phyloP scores from a whole-genome alignment of 2,888 invertebrate genomes.

The Schizaphis graminum region DNA sequence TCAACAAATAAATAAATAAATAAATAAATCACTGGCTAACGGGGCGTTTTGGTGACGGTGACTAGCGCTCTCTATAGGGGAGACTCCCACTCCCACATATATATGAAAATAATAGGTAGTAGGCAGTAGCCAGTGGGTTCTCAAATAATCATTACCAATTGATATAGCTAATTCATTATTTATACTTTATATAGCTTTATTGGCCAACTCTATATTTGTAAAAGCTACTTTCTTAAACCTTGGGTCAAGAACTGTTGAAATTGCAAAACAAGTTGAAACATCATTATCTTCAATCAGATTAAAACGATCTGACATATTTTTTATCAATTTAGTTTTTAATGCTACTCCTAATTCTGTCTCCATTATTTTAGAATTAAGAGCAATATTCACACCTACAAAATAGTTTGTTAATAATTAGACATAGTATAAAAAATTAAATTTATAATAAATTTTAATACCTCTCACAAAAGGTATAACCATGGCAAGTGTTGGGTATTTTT shows the following conservation, averaged over 20 bases:
- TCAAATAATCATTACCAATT: constrained; percentile 6
- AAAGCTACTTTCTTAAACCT: constrained; percentile 1
- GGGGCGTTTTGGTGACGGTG: no score
- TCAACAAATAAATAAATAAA: no score
- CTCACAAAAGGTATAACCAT: not conserved
- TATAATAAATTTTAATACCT: not conserved
- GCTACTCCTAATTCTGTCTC: not conserved
- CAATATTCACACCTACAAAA: not conserved
- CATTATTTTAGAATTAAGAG: constrained; percentile 4
- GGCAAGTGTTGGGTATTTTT: constrained; percentile 3
- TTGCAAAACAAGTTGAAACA: not conserved
- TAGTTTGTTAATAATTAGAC: not conserved
- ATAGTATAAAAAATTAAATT: not conserved
- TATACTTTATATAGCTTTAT: not conserved
- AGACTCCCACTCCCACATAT: no score
- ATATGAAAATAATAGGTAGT: not conserved
- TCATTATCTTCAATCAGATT: not conserved
- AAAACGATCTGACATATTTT: not conserved
- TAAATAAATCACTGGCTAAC: no score
- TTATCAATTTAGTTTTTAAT: not conserved
- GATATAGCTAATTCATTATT: not conserved
- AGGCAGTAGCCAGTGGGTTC: not conserved
- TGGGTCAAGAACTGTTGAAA: constrained; percentile 1
- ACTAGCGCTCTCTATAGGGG: no score
- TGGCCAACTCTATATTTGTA: constrained; percentile 12